phyloP scores from a whole-genome alignment of 2,888 invertebrate genomes.

The Drosophila rellima region DNA sequence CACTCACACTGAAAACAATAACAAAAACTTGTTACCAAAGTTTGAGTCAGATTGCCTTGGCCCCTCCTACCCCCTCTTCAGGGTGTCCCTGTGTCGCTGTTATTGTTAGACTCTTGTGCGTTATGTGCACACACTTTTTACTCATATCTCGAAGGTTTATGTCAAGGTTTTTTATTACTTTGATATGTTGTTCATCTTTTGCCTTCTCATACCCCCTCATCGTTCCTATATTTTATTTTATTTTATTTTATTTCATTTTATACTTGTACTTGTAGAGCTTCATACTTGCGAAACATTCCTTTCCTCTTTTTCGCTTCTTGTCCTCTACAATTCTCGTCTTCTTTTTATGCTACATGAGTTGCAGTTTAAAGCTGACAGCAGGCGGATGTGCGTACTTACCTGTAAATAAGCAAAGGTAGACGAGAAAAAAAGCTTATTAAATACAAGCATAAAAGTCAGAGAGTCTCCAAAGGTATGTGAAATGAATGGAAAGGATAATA shows the following conservation, averaged over 20 bases:
- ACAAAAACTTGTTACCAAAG: slow-evolving; percentile 78
- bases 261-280: slow-evolving; percentile 43
- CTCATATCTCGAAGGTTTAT: slow-evolving; percentile 78
- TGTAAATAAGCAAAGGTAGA: slow-evolving; percentile 65
- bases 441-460: slow-evolving; percentile 38
- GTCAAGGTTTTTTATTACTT: slow-evolving; percentile 73
- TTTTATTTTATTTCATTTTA: slow-evolving; percentile 25
- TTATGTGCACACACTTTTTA: slow-evolving; percentile 65
- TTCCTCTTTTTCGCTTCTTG: slow-evolving; percentile 1
- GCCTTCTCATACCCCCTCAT: slow-evolving; percentile 11
- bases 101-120: slow-evolving; percentile 71
- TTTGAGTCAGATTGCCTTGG: slow-evolving; percentile 69
- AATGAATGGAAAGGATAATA: slow-evolving; percentile 38
- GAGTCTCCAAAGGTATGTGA: slow-evolving; percentile 5
- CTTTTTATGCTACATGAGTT: slow-evolving; percentile 57
- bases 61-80: slow-evolving; percentile 5
- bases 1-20: slow-evolving; percentile 62
- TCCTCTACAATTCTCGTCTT: slow-evolving; percentile 2
- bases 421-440: slow-evolving; percentile 69
- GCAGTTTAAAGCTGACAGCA: slow-evolving; percentile 71
- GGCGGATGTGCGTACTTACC: slow-evolving; percentile 69
- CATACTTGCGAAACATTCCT: slow-evolving; percentile 46
- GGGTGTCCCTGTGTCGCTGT: slow-evolving; percentile 33
- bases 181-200: slow-evolving; percentile 46
- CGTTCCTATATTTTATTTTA: not conserved